Evolutionary conservation across 2,888 invertebrate genomes (phyloP), one percentile per base, ranked within the genome.

Genomic region (Lepidochrysops patricia): DNA sequence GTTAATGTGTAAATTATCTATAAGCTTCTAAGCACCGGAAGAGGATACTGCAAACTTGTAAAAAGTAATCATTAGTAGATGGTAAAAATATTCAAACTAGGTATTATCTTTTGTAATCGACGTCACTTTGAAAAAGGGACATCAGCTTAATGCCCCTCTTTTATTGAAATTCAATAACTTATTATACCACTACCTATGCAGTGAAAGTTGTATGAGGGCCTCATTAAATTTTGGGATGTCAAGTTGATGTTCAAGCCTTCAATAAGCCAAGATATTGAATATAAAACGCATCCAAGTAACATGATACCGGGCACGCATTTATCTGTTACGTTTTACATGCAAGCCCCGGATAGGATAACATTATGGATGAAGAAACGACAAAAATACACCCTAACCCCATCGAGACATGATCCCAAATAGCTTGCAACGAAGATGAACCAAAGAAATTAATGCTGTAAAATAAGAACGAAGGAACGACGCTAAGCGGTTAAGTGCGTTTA

Each of bases 291-390:
- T 68, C 61, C 62, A 66, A 54, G 86, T 78, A 84, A 88, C 81
- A 72, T 74, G 81, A 88, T 86, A 86, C 79, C 73, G 74, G 70
- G 72, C 76, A 80, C 76, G 81, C 82, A 82, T 83, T 82, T 82
- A 83, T 84, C 82, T 80, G 82, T 79, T 80, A 77, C 80, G 78
- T 82, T 82, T 84, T 78, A 82, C 81, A 76, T 80, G 67, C 82
- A 79, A 80, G 73, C 69, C 66, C 75, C 75, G 82, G 80, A 82
- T 86, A 78, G 77, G 77, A 80, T 87, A 80, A 82, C 85, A 82
- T 74, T 77, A 37, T 57, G 29, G 19, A 27, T 19, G 43, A 34
- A 23, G n/a, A 4, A 0, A 12, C 64, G 66, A 57, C 13, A 50
- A 50, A 79, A 72, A 72, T 64, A 43, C 58, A 58, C 68, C 70